Evolutionary conservation across 2,888 invertebrate genomes (phyloP), one percentile per base, ranked within the genome.

Genomic region (Zonitis immaculata): DNA sequence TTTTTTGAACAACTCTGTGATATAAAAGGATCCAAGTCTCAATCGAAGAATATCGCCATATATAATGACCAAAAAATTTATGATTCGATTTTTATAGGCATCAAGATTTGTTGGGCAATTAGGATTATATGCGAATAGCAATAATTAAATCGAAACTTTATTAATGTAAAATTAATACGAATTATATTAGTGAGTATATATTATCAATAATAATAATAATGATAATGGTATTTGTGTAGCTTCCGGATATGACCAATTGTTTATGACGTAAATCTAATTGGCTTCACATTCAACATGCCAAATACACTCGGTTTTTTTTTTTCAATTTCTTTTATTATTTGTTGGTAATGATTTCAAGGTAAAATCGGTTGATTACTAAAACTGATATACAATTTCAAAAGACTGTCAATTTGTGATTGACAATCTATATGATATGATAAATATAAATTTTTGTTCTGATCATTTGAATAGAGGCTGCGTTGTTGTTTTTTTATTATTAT

Each of bases 211-310:
- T 28, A n/a, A 4, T 28, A 28, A 28, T 28, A 28, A 2, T 18
- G n/a, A 27, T 44, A n/a, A 14, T 26, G 62, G 67, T 70, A 71
- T 69, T 65, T 71, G 70, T 70, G 61, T 66, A 22, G 67, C 69
- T 69, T 66, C 66, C 66, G 70, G 66, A 70, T 71, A 68, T 71
- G 72, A 69, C 71, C 73, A 71, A 73, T 73, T 73, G 73, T 72
- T 72, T 73, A 72, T 73, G 73, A 73, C 73, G 69, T 68, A 66
- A 70, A 64, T 69, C 69, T 72, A 73, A 73, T 73, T 73, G 73
- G 66, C 52, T 62, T 56, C 54, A 27, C n/a, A 56, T 51, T 35
- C 44, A 35, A 42, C 50, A 39, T 39, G 44, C 44, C 50, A 45
- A 39, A 46, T 47, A 44, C 44, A 47, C 46, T 62, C 61, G 52